Evolutionary conservation across 2,113 vertebrate genomes (phyloP).

Genomic region (Excalfactoria chinensis): DNA sequence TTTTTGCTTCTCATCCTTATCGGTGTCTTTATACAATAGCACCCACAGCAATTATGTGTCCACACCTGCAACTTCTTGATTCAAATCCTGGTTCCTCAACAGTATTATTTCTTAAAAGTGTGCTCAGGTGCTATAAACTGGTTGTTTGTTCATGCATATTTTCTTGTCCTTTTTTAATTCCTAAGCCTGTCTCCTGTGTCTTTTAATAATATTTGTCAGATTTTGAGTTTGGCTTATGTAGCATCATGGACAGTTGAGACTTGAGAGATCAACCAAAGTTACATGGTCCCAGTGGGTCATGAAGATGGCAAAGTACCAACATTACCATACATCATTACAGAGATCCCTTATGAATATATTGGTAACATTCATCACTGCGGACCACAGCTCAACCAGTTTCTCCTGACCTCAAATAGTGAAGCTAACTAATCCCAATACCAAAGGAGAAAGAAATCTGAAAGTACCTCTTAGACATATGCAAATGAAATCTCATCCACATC

Average conservation of each 20-base stretch:
- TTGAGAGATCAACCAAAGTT: not conserved
- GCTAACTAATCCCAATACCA: not conserved
- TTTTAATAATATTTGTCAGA: not conserved
- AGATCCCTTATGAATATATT: not conserved
- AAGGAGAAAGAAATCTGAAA: not conserved
- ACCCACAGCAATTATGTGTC: not conserved
- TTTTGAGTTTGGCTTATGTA: not conserved
- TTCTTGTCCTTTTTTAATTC: not conserved
- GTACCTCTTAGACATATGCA: not conserved
- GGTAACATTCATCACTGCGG: not conserved
- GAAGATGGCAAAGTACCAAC: not conserved
- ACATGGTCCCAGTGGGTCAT: accelerated
- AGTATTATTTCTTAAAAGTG: not conserved
- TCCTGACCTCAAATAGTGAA: not conserved
- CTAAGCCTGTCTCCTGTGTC: not conserved
- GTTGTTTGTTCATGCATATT: not conserved
- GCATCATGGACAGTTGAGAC: not conserved
- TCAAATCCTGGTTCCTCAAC: not conserved
- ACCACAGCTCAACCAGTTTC: not conserved
- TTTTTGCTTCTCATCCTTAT: not conserved
- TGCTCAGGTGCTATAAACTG: not conserved
- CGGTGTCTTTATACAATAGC: not conserved
- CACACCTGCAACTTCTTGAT: not conserved
- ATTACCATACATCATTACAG: not conserved
- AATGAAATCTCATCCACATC: not conserved